Evolutionary conservation across 2,797 vertebrate species (phyloP), one percentile per base, ranked within the genome.

Genomic region (Bovichtus diacanthus): DNA sequence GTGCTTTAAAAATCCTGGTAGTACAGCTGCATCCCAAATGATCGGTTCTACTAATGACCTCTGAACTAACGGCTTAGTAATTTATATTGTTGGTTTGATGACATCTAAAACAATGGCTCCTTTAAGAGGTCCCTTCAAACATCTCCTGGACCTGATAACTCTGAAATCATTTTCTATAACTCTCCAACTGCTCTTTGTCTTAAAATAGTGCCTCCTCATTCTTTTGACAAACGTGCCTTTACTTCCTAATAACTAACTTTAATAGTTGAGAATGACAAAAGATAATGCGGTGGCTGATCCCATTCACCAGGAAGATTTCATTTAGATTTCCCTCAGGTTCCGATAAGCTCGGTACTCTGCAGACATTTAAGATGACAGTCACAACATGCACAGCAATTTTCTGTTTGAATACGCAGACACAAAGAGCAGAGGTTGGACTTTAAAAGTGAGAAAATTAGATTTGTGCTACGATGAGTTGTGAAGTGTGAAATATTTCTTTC

Each of bases 311-410:
- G 70, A 87, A 93, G 90, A 94, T 94, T 93, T 92, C 83, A 94
- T 94, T 94, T 92, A 92, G 91, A 94, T 94, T 92, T 91, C 89
- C 90, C 85, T 73, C 70, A 74, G 87, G 88, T 91, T 90, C 76
- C 10, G 89, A 93, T 93, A 90, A 91, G 90, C 88, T 77, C 11
- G 19, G 74, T 74, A 73, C 87, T 87, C 82, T 38, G 88, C 86
- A 87, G 86, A 87, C 85, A 78, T 90, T 90, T 69, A 74, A 85
- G 83, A 85, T 84, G 91, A 90, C 86, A 89, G 80, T 82, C 80
- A 65, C 66, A 87, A 87, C 70, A 88, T 71, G 77, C 74, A 67
- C 63, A 65, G 85, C 90, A 84, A 82, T 91, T 91, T 93, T 88
- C 90, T 73, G 69, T 91, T 76, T 88, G 72, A 89, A 86, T 87